Evolutionary conservation across 2,888 invertebrate species (phyloP), one percentile per base, ranked within the genome.

Genomic region (Uropetala carovei): DNA sequence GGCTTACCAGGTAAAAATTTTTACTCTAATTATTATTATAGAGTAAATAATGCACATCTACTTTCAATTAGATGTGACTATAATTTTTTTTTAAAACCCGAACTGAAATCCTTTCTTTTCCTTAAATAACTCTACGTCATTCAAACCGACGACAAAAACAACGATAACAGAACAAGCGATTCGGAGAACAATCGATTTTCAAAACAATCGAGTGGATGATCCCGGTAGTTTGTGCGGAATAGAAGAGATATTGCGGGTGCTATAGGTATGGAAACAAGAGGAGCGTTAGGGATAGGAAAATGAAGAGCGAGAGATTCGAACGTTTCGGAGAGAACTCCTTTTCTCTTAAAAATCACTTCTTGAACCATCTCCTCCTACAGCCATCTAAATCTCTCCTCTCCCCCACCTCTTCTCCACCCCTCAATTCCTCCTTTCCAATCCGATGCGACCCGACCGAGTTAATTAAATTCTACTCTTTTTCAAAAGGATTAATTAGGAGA

Each of bases 401-500:
- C 57, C 83, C 57, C 57, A n/a, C n/a, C 56, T 83, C 83, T 56
- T 43, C 43, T 83, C 56, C 30, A 16, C 59, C 59, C 57, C 18
- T 30, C 86, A 89, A 43, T 68, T 89, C 43, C 43, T 89, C 83
- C 83, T 43, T 43, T 5, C 43, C 89, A 43, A 86, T 89, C 89
- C 64, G 64, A n/a, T 89, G 89, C 89, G 89, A 86, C 86, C 86
- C 86, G 60, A 89, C 89, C 89, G 68, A 89, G 89, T 89, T 89
- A 89, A 89, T 89, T 89, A 89, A 89, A 89, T 89, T 89, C 86
- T 86, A 86, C 86, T 86, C 89, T 89, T 89, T 89, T 89, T 89
- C 89, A 89, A 89, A 89, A 89, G 89, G 89, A 89, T 89, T 89
- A 89, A 89, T 89, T 89, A 89, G 89, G 64, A 86, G 86, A 86